Evolutionary conservation across 2,888 invertebrate genomes (phyloP).

Genomic region (Metellina segmentata): DNA sequence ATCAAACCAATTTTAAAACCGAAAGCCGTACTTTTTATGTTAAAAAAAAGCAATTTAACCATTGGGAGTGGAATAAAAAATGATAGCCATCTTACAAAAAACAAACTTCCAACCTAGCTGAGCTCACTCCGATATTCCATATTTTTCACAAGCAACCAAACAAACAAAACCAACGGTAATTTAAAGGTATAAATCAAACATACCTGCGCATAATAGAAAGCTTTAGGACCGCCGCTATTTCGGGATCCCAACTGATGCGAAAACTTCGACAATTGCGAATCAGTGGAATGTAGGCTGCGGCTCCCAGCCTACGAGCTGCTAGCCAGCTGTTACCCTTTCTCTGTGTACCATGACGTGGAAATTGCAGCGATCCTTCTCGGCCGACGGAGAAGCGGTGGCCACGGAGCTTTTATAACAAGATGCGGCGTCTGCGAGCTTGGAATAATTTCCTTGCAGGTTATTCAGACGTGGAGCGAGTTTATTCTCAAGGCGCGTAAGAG

Average conservation of each 20-base stretch:
- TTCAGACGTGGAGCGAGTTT: conserved; percentile 6
- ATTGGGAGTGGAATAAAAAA: background rate
- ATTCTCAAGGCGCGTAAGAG: background rate
- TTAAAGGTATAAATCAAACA: background rate
- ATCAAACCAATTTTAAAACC: background rate
- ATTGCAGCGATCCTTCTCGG: conserved; percentile 38
- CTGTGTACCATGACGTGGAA: conserved; percentile 50
- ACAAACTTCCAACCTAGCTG: background rate
- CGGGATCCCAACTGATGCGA: background rate
- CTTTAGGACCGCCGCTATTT: background rate
- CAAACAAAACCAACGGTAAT: background rate
- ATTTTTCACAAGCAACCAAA: background rate
- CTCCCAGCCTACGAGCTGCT: background rate
- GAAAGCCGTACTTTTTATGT: background rate
- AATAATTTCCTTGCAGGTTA: conserved; percentile 46
- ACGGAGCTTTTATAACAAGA: conserved; percentile 36
- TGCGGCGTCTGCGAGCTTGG: background rate
- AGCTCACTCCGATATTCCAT: background rate
- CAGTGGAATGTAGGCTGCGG: background rate
- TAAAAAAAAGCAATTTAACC: background rate
- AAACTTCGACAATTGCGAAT: background rate
- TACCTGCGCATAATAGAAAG: background rate
- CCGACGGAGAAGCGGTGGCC: background rate
- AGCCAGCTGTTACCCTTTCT: conserved; percentile 52
- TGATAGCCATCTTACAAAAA: background rate